Evolutionary conservation across 2,113 vertebrate genomes (phyloP).

Genomic region (Stigmatopora argus): DNA sequence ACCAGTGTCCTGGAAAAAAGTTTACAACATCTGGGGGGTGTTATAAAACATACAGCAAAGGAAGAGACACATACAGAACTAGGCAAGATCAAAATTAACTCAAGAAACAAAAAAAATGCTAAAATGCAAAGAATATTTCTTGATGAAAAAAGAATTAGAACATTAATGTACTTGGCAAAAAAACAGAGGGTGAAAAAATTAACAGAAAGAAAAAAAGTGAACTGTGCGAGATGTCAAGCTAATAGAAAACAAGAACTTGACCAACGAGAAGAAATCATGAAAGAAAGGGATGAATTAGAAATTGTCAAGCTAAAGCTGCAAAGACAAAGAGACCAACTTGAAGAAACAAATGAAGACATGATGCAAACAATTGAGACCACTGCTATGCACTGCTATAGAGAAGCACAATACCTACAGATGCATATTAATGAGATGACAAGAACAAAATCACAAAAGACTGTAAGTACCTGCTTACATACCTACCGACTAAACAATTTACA

Average conservation of each 20-base stretch:
- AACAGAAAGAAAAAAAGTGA: slow-evolving; percentile 3
- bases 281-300: slow-evolving; percentile 41
- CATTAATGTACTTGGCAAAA: not conserved
- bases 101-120: not conserved
- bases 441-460: not conserved
- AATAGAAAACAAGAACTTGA: slow-evolving; percentile 44
- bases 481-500: not conserved
- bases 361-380: slow-evolving; percentile 17
- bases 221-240: slow-evolving; percentile 14
- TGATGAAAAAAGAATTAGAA: not conserved
- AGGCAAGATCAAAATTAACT: not conserved
- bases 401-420: not conserved
- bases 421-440: not conserved
- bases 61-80: not conserved
- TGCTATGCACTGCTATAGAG: slow-evolving; percentile 1
- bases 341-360: not conserved
- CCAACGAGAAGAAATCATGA: slow-evolving; percentile 31
- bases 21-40: too few species aligned
- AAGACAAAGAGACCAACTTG: slow-evolving; percentile 10
- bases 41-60: not conserved
- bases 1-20: not conserved
- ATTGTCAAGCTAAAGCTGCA: slow-evolving; percentile 42
- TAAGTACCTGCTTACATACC: not conserved
- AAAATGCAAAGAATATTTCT: not conserved
- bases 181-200: not conserved